phyloP scores from a whole-genome alignment of 2,797 vertebrate genomes.

The Melopsittacus undulatus region DNA sequence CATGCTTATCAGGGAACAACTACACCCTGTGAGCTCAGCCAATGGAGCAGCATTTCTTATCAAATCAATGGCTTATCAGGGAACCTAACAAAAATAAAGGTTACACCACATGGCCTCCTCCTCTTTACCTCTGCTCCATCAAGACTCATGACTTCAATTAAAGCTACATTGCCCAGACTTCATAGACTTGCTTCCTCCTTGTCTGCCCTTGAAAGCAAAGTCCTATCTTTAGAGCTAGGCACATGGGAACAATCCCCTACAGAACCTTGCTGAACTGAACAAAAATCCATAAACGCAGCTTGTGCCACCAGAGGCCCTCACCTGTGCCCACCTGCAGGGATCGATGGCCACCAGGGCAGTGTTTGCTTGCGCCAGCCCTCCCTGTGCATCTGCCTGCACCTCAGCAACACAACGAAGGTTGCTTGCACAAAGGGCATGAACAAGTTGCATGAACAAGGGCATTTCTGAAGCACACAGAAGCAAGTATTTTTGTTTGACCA shows the following conservation, averaged over 20 bases:
- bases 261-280: not conserved
- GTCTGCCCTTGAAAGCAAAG: conserved; percentile 30
- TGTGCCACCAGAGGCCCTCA: not conserved
- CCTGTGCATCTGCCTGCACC: not conserved
- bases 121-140: conserved; percentile 46
- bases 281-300: not conserved
- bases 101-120: conserved; percentile 50
- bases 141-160: conserved; percentile 19
- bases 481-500: not conserved
- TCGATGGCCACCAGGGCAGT: fast-evolving
- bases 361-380: not conserved
- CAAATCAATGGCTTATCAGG: conserved; percentile 80
- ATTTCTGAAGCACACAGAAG: not conserved
- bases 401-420: not conserved
- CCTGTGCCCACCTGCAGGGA: fast-evolving
- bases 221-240: not conserved
- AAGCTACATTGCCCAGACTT: not conserved
- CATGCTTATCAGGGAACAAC: conserved; percentile 82
- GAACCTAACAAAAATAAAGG: conserved; percentile 65
- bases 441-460: not conserved
- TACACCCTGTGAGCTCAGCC: conserved; percentile 85
- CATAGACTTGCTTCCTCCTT: conserved; percentile 40
- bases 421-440: not conserved
- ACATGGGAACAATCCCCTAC: not conserved
- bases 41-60: conserved; percentile 87